phyloP scores from a whole-genome alignment of 2,797 vertebrate species.

The Esox lucius region DNA sequence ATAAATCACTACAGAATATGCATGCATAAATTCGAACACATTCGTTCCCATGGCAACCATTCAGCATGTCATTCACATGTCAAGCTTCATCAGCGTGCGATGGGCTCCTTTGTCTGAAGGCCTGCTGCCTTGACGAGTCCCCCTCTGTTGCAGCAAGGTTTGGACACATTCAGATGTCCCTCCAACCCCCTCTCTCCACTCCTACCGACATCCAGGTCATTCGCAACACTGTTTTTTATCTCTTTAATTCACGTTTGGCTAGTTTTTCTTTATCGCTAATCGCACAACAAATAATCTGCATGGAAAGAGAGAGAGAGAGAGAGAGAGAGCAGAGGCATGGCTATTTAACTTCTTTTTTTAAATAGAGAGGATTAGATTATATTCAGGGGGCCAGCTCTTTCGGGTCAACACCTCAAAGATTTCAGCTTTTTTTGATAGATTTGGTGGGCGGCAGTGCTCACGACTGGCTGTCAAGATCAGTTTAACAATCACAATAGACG shows the following conservation, averaged over 20 bases:
- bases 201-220: slow-evolving; percentile 80
- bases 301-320: slow-evolving; percentile 49
- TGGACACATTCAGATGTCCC: slow-evolving; percentile 62
- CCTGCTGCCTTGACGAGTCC: slow-evolving; percentile 75
- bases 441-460: slow-evolving; percentile 58
- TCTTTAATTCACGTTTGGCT: slow-evolving; percentile 71
- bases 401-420: slow-evolving; percentile 68
- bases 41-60: slow-evolving; percentile 99
- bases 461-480: slow-evolving; percentile 71
- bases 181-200: slow-evolving; percentile 26
- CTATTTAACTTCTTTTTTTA: slow-evolving; percentile 68
- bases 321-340: slow-evolving; percentile 59
- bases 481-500: slow-evolving; percentile 71
- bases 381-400: slow-evolving; percentile 58
- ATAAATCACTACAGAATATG: slow-evolving; percentile 83
- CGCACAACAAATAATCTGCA: slow-evolving; percentile 73
- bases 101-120: slow-evolving; percentile 94
- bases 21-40: slow-evolving; percentile 99
- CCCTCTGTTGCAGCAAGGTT: slow-evolving; percentile 83
- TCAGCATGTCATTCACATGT: slow-evolving; percentile 99
- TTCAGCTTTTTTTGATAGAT: slow-evolving; percentile 67
- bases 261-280: slow-evolving; percentile 66
- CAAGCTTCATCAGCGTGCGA: slow-evolving; percentile 96
- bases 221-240: slow-evolving; percentile 71
- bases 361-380: slow-evolving; percentile 56